Percentiles rank a stretch among this genome's conserved stretches.
These are phyloP conservation scores for Acrocephalus scirpaceus DNA, from an alignment of 2,797 vertebrate species.

Conservation along the genomic window DNA sequence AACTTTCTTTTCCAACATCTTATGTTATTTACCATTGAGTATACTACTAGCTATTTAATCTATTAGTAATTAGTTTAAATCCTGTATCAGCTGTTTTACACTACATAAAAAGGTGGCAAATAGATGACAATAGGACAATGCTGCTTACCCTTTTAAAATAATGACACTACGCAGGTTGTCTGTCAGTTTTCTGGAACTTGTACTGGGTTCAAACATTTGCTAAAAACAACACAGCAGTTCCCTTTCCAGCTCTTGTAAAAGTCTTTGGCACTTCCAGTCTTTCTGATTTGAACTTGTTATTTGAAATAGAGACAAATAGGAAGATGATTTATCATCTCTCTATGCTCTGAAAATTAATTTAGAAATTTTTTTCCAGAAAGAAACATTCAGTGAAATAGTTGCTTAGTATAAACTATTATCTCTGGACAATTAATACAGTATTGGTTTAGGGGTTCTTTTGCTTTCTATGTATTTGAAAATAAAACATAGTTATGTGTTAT, in stretches of 20 bases:
- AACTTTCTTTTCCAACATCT: not conserved
- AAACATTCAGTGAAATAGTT: not conserved
- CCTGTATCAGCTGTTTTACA: not conserved
- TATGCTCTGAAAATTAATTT: not conserved
- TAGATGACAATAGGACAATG: not conserved
- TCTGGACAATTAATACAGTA: not conserved
- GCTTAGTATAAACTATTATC: not conserved
- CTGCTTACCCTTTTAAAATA: not conserved
- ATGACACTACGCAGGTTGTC: not conserved
- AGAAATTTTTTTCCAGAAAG: not conserved
- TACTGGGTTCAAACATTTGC: not conserved
- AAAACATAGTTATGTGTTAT: not conserved
- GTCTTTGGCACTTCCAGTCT: not conserved
- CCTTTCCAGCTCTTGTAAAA: not conserved
- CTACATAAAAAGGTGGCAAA: not conserved
- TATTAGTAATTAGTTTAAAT: not conserved
- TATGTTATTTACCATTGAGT: not conserved
- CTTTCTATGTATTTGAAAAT: not conserved
- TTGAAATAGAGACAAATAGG: not conserved
- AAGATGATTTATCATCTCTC: not conserved
- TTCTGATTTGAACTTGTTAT: not conserved
- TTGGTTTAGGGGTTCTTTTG: not conserved
- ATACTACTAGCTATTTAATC: not conserved
- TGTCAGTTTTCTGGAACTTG: not conserved
- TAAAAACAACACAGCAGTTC: not conserved